Conservation (phyloP, 2,113 vertebrate genomes). For the Anser cygnoides region DNA sequence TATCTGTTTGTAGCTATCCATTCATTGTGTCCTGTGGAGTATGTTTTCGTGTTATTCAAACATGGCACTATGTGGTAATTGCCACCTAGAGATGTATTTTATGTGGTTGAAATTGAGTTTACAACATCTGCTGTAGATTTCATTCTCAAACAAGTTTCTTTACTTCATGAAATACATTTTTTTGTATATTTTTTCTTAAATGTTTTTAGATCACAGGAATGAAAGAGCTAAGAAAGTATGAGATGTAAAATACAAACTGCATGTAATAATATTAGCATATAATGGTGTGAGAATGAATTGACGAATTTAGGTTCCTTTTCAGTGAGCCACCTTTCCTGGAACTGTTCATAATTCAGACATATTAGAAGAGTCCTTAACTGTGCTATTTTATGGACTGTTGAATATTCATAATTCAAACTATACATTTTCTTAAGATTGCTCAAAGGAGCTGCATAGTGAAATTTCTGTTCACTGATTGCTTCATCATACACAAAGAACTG, state of each 20-base stretch:
- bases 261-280: neutral
- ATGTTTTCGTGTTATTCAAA: neutral
- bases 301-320: constrained; percentile 28
- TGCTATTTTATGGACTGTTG: constrained; percentile 25
- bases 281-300: constrained; percentile 9
- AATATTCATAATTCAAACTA: constrained; percentile 53
- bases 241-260: constrained; percentile 22
- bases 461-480: constrained; percentile 12
- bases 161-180: neutral
- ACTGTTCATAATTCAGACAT: constrained; percentile 22
- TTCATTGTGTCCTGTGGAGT: neutral
- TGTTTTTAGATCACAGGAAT: neutral
- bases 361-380: constrained; percentile 7
- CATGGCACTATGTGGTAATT: neutral
- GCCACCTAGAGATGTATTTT: constrained; percentile 2
- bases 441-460: constrained; percentile 13
- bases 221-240: neutral
- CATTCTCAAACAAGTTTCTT: neutral
- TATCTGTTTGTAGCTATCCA: neutral
- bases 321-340: constrained; percentile 23
- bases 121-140: constrained; percentile 6
- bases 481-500: constrained; percentile 25
- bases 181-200: constrained; percentile 31
- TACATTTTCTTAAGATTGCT: constrained; percentile 3
- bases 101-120: constrained; percentile 4